Evolutionary conservation across 92 coral and sea anemone species (phyloP), one percentile per base, ranked within the genome.

Genomic region (Umimayanthus chanpuru): DNA sequence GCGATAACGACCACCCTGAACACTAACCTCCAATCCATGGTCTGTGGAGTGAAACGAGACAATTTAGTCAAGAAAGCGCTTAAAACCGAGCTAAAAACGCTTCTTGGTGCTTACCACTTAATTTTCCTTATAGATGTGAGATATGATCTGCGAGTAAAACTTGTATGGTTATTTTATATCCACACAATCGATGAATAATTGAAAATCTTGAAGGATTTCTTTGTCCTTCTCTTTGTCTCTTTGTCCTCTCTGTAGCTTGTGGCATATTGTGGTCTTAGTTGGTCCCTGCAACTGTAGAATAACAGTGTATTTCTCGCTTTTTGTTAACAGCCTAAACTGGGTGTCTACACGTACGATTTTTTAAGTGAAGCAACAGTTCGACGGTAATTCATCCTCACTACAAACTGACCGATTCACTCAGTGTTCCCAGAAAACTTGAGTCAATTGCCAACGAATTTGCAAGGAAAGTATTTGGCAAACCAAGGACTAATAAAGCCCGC

Each of bases 11-110:
- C 76, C 23, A 67, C 3, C 47, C 78, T 70, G 28, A 83, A 44
- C 3, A 10, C 87, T 14, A 68, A 28, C 26, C 77, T 70, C 87
- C 87, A 83, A 28, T 83, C 87, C 87, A 83, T 83, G 58, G 87
- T 47, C 78, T 83, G 87, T 44, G 7, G 74, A 70, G 67, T 20
- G 61, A 70, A 83, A 12, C 2, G 36, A 44, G 21, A 21, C 20
- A 43, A 47, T 21, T 40, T 38, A 83, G 76, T 70, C 87, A 38
- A 83, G 23, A 4, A 11, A 30, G 21, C 5, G 41, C 9, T 65
- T 39, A 21, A 16, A 81, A 83, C 8, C 29, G 76, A 29, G 43
- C 30, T 1, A 18, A 50, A 81, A 40, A 25, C 30, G 21, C 15
- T 43, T 26, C 53, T 26, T 70, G 23, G 14, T 43, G 65, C 78